phyloP scores from a whole-genome alignment of 2,797 vertebrate species.

The Sebastes cheni region DNA sequence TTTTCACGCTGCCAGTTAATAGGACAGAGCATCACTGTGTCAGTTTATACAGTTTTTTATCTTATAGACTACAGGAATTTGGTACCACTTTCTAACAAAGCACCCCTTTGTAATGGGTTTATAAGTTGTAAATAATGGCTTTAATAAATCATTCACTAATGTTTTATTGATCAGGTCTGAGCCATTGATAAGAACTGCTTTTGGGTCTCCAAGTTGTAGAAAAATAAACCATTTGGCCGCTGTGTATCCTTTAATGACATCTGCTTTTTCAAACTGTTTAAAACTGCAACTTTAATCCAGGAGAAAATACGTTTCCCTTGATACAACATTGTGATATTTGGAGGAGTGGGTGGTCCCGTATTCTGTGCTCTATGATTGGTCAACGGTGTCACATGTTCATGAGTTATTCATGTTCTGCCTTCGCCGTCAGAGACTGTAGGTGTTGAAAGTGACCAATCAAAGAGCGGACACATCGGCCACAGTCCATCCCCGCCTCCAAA shows the following conservation, averaged over 20 bases:
- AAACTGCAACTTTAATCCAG: too few relatives aligned
- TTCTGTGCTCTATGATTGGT: too few relatives aligned
- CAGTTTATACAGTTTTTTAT: not conserved
- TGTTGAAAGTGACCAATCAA: too few relatives aligned
- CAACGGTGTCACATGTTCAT: too few relatives aligned
- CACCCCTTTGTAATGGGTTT: not conserved
- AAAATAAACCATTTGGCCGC: not conserved
- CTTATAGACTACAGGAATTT: conserved; percentile 20
- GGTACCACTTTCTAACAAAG: not conserved
- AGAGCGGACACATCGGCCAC: too few relatives aligned
- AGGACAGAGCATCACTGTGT: conserved; percentile 1
- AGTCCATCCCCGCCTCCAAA: too few relatives aligned
- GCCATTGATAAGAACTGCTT: not conserved
- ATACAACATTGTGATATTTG: too few relatives aligned
- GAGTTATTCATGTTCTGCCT: too few relatives aligned
- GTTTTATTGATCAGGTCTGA: not conserved
- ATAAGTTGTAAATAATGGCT: not conserved
- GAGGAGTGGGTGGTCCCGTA: too few relatives aligned
- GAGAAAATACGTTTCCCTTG: too few relatives aligned
- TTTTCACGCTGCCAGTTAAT: conserved; percentile 35
- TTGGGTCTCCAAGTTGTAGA: not conserved
- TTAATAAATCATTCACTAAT: conserved; percentile 2
- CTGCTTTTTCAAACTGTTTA: not conserved
- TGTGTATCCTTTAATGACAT: not conserved
- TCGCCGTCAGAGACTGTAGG: too few relatives aligned